Evolutionary conservation across 2,797 vertebrate genomes (phyloP), one percentile per base, ranked within the genome.

Genomic region (Bradypodion pumilum): DNA sequence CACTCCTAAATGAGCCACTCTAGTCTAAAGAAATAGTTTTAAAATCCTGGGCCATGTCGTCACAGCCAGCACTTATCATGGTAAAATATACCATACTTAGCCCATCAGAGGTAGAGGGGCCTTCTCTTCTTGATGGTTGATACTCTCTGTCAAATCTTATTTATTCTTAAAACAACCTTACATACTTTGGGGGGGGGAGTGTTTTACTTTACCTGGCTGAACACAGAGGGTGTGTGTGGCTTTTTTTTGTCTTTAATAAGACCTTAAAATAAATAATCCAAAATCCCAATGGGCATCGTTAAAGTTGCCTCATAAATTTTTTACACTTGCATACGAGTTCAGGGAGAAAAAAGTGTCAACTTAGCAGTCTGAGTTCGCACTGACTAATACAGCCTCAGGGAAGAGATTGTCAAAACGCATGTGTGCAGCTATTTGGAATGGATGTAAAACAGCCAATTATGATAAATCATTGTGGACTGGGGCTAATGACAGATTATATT

Each of bases 251-350:
- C 93, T 95, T 94, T 95, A 94, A 90, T 91, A 95, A 93, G 86
- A 93, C 72, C 59, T 95, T 92, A 85, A 94, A 91, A 95, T 94
- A 95, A 94, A 95, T 94, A 95, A 95, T 89, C 78, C 56, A 86
- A 95, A 94, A 92, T 94, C 95, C 94, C 95, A 93, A 83, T 89
- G 91, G 94, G 80, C 86, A 95, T 96, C 74, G 89, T 96, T 97
- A 97, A 94, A 95, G 90, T 83, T 93, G 91, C 70, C 92, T 93
- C 86, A 93, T 95, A 91, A 92, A 89, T 89, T 91, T 95, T 96
- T 95, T 93, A 94, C 84, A 94, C 86, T 94, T 93, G 88, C 90
- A 94, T 94, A 91, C 82, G 89, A 92, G 79, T 92, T 90, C 90
- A 74, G 13, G 0, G 66, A 19, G 52, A 77, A n/a, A 91, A 92